phyloP scores from a whole-genome alignment of 2,113 vertebrate species.

The Ramphastos sulfuratus region DNA sequence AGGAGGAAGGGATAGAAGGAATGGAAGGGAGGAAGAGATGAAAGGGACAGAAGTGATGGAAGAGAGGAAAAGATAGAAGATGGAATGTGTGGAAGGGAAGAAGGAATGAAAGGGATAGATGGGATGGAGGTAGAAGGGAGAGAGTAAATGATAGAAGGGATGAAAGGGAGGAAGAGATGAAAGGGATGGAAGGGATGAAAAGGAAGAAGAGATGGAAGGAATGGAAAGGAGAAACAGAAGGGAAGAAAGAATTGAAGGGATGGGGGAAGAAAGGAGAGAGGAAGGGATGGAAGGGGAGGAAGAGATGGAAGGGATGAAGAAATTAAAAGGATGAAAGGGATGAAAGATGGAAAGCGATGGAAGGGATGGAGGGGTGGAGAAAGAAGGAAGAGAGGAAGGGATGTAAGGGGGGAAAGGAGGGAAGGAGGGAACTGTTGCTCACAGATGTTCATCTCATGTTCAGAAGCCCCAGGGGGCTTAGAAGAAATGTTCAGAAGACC shows the following conservation, averaged over 20 bases:
- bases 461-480: background rate
- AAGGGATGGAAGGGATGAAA: too few species aligned
- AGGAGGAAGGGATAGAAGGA: too few species aligned
- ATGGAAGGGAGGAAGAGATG: too few species aligned
- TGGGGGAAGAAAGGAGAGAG: too few species aligned
- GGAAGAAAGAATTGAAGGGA: too few species aligned
- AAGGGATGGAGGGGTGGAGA: background rate
- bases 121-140: too few species aligned
- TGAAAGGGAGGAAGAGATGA: background rate
- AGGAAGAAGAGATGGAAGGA: too few species aligned
- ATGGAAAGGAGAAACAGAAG: background rate
- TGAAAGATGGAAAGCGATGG: background rate
- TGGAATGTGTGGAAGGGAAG: too few species aligned
- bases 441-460: background rate
- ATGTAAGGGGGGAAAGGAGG: background rate
- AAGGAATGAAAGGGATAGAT: background rate
- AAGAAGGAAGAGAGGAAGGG: background rate
- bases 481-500: background rate
- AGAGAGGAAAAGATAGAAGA: background rate
- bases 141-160: too few species aligned
- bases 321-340: background rate
- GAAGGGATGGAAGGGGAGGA: too few species aligned
- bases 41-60: too few species aligned
- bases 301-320: too few species aligned
- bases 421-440: background rate